These are phyloP conservation scores for Drosophila meridiana DNA, from an alignment of 2,888 invertebrate genomes.

Conservation along the genomic window DNA sequence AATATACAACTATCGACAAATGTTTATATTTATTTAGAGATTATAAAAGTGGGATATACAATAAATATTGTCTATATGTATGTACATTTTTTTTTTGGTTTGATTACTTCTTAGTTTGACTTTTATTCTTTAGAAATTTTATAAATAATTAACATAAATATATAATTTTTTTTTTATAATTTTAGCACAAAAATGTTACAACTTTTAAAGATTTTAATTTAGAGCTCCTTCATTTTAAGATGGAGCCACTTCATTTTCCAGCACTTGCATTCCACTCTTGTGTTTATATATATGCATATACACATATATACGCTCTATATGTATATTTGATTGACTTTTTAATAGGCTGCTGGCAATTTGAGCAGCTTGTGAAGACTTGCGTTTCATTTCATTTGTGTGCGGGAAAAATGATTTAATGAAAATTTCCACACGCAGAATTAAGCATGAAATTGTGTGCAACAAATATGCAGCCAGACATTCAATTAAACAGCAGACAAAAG, in stretches of 20 bases:
- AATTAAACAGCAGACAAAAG: conserved; percentile 15
- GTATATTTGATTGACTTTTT: conserved; percentile 64
- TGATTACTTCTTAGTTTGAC: too few relatives aligned
- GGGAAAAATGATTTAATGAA: conserved; percentile 36
- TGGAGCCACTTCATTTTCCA: background rate
- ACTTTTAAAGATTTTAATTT: too few relatives aligned
- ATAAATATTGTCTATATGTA: too few relatives aligned
- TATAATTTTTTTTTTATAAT: too few relatives aligned
- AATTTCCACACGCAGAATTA: conserved; percentile 36
- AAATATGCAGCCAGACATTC: conserved; percentile 15
- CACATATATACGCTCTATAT: conserved; percentile 26
- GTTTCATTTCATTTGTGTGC: conserved; percentile 20
- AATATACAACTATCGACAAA: background rate
- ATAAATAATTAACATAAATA: too few relatives aligned
- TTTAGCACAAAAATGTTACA: too few relatives aligned
- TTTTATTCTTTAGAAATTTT: too few relatives aligned
- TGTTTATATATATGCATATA: conserved; percentile 16
- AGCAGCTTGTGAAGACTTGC: conserved; percentile 26
- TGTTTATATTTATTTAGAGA: background rate
- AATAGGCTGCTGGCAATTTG: conserved; percentile 49
- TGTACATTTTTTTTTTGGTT: too few relatives aligned
- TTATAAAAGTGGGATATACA: background rate
- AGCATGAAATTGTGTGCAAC: conserved; percentile 33
- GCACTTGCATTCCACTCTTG: background rate
- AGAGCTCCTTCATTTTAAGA: too few relatives aligned